phyloP scores from a whole-genome alignment of 2,797 vertebrate species.

The Eulemur rubriventer region DNA sequence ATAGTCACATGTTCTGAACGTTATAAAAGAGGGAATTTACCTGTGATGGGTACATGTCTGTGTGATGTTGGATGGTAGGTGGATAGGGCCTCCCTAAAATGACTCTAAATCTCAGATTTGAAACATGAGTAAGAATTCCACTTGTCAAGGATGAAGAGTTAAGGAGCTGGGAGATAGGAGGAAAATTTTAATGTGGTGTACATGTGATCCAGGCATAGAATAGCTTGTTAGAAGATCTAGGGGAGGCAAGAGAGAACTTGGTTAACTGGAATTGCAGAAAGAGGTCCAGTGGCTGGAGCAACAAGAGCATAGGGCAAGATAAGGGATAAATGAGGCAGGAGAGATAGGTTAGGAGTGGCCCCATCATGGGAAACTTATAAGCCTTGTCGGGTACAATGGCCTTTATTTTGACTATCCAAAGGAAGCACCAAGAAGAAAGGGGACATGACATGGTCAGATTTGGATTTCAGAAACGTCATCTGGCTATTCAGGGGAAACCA shows the following conservation, averaged over 20 bases:
- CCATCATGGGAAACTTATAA: background rate
- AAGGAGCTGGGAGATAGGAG: background rate
- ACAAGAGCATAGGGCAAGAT: background rate
- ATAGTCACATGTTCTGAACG: background rate
- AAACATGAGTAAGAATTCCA: background rate
- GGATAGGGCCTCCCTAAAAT: background rate
- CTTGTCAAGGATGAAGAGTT: background rate
- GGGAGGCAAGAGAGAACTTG: background rate
- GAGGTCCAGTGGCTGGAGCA: background rate
- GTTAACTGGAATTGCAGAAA: background rate
- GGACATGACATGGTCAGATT: background rate
- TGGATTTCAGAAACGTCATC: background rate
- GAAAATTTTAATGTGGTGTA: background rate
- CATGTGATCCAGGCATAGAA: background rate
- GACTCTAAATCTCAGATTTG: background rate
- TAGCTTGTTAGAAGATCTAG: background rate
- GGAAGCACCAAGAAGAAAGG: background rate
- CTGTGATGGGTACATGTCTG: background rate
- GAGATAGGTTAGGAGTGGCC: too few species aligned
- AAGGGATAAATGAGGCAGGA: background rate
- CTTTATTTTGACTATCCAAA: background rate
- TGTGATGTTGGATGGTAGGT: background rate
- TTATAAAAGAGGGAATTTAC: background rate
- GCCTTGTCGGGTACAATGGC: background rate
- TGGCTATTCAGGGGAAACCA: background rate